Evolutionary conservation across 2,797 vertebrate genomes (phyloP).

Genomic region (Poeciliopsis gracilis): DNA sequence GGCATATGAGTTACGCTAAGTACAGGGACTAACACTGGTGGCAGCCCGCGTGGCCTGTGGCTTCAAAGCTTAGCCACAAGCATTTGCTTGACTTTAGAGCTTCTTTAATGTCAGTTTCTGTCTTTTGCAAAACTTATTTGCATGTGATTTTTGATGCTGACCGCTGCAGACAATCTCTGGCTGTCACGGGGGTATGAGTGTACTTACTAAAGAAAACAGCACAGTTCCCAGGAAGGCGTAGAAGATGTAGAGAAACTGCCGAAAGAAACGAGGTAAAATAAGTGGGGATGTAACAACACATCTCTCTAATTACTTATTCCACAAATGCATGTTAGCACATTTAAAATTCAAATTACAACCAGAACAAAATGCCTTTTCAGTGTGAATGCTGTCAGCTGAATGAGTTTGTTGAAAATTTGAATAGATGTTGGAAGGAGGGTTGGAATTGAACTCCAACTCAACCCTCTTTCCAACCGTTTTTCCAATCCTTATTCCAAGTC

Average conservation of each 20-base stretch:
- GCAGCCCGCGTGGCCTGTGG: slow-evolving; percentile 11
- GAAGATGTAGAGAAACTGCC: slow-evolving; percentile 80
- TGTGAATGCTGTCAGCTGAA: no score
- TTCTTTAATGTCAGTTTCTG: slow-evolving; percentile 32
- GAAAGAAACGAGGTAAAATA: slow-evolving; percentile 36
- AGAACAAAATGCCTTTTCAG: no score
- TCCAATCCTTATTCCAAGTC: no score
- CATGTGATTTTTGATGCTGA: slow-evolving; percentile 13
- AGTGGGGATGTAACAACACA: slow-evolving; percentile 10
- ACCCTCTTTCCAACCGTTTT: no score
- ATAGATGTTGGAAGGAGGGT: no score
- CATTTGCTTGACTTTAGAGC: slow-evolving; percentile 47
- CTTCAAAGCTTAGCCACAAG: slow-evolving; percentile 32
- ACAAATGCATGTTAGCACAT: background rate
- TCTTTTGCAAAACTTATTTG: slow-evolving; percentile 50
- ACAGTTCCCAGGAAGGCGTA: slow-evolving; percentile 83
- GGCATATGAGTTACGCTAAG: slow-evolving; percentile 61
- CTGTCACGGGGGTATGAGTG: slow-evolving; percentile 5
- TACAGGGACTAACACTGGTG: slow-evolving; percentile 46
- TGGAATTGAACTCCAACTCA: no score
- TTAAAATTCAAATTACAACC: background rate
- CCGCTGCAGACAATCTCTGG: slow-evolving; percentile 4
- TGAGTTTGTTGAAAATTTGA: no score
- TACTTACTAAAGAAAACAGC: slow-evolving; percentile 85
- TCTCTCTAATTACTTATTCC: background rate